Evolutionary conservation across 2,797 vertebrate genomes (phyloP).

Genomic region (Lacerta viridis): DNA sequence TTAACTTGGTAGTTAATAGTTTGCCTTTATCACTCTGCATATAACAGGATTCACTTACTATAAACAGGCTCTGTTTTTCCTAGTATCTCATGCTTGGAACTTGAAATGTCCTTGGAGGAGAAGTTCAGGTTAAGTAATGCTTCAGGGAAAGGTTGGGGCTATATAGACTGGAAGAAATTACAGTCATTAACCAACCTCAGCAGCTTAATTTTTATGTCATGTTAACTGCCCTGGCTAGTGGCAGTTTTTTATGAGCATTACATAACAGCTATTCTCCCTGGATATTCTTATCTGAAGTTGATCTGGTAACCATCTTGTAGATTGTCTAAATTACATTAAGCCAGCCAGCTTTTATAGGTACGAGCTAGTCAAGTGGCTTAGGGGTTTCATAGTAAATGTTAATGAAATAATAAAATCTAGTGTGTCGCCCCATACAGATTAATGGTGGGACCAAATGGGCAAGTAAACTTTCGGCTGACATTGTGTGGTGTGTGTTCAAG

Average conservation of each 20-base stretch:
- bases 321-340: neutral
- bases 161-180: neutral
- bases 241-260: neutral
- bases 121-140: neutral
- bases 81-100: slow-evolving; percentile 11
- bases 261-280: neutral
- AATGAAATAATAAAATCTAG: no score
- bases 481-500: no score
- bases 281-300: neutral
- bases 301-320: neutral
- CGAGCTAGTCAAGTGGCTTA: no score
- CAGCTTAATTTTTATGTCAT: neutral
- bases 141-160: neutral
- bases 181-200: neutral
- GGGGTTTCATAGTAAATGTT: no score
- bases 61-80: neutral
- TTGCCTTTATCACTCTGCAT: neutral
- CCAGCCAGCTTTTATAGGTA: neutral
- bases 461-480: neutral
- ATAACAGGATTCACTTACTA: slow-evolving; percentile 3
- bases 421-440: neutral
- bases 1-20: slow-evolving; percentile 27
- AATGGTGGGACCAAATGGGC: neutral
- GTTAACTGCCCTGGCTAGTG: neutral
- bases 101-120: neutral